Evolutionary conservation across 92 coral and sea anemone genomes (phyloP).

Genomic region (Pocillopora meandrina): DNA sequence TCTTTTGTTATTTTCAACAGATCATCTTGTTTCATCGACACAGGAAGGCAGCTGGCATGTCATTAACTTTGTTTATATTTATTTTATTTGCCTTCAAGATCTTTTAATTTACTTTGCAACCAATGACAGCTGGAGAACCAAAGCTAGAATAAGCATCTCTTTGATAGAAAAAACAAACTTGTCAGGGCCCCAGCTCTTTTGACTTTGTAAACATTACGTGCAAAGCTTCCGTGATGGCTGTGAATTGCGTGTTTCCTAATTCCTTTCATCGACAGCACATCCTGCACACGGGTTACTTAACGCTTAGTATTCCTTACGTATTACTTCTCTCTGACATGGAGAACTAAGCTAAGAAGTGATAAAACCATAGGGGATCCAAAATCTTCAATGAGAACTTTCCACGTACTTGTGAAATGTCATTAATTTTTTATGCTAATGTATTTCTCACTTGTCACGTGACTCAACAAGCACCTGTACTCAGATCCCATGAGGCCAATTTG

Average conservation of each 20-base stretch:
- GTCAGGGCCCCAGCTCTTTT: conserved; percentile 9
- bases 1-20: conserved; percentile 5
- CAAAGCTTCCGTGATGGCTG: conserved; percentile 11
- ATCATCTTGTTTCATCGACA: neutral
- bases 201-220: neutral
- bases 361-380: conserved; percentile 28
- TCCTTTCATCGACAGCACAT: conserved; percentile 19
- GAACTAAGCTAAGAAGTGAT: conserved; percentile 29
- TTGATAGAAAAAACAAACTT: neutral
- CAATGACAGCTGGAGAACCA: neutral
- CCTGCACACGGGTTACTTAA: conserved; percentile 1
- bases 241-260: conserved; percentile 17
- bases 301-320: neutral
- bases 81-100: neutral
- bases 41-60: conserved; percentile 4
- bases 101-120: neutral
- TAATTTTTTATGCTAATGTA: conserved; percentile 57
- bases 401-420: conserved; percentile 34
- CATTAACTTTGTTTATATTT: neutral
- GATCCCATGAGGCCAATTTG: conserved; percentile 91
- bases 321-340: neutral
- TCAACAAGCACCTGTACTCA: conserved; percentile 79
- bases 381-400: conserved; percentile 39
- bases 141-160: neutral
- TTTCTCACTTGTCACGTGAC: conserved; percentile 62